Base-by-base conservation (phyloP, 2,888 invertebrate species). In the Mystacides longicornis region DNA sequence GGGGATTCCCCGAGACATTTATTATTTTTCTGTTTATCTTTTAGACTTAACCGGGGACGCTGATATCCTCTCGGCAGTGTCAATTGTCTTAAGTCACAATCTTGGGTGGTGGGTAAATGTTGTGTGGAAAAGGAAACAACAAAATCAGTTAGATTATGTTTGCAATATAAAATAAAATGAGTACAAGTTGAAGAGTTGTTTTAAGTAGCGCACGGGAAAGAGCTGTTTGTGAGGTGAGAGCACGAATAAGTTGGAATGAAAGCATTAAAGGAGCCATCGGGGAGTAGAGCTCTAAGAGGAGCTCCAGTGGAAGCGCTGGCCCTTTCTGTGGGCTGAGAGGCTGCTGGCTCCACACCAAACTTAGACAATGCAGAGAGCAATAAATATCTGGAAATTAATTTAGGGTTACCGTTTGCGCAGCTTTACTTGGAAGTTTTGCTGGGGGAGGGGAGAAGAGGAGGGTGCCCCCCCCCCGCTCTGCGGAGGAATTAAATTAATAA, bases 331-430 rank as follows among this genome's bases (percentile, higher is more conserved):
- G 14, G 37, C 3, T 11, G 14, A 3, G 37, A 37, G 16, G 37
- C n/a, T 14, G 16, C 3, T 14, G 14, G 37, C n/a, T 3, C 14
- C n/a, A 3, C 37, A n/a, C 37, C 4, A 37, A 16, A 23, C 55
- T 43, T 55, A 56, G 57, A 60, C 60, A 60, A 60, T 60, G 60
- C 60, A 58, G 60, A n/a, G n/a, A 52, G 54, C 57, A 60, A 58
- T 60, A 58, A 60, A 60, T 60, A 60, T 57, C 56, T 42, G 56
- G 55, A 58, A 58, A 60, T 60, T 60, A 60, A 58, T 58, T 60
- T 60, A 58, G 56, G 49, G 58, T 58, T 58, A 58, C 58, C 58
- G 56, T 60, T 52, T 21, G 20, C 21, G 14, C 45, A 45, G 21
- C 20, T 37, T 37, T 14, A 37, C 3, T 14, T 7, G 16, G 37